These are phyloP conservation scores for Drosophila prolongata DNA, from an alignment of 2,888 invertebrate genomes.

Conservation along the genomic window DNA sequence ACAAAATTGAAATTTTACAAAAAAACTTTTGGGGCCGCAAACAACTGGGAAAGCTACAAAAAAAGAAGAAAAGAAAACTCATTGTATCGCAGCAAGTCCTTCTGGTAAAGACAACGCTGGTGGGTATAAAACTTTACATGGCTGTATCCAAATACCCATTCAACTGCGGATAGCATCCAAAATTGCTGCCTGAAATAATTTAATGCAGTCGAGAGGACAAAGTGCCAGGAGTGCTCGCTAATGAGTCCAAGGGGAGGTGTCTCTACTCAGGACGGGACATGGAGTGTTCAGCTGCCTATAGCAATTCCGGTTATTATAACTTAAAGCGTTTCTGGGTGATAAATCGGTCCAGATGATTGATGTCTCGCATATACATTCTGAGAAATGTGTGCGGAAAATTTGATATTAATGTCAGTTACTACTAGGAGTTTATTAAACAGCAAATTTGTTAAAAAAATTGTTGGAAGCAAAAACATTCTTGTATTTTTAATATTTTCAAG, in stretches of 20 bases:
- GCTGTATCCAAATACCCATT: conserved; percentile 32
- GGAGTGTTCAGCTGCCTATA: conserved; percentile 20
- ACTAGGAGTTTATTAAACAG: too few species aligned
- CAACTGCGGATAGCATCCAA: conserved; percentile 35
- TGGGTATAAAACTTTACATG: conserved; percentile 55
- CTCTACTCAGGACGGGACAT: background rate
- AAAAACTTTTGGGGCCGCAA: conserved; percentile 31
- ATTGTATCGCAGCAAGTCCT: conserved; percentile 30
- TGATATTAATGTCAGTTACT: background rate
- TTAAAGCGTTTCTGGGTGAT: conserved; percentile 52
- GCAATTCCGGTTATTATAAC: conserved; percentile 62
- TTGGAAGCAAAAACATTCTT: too few species aligned
- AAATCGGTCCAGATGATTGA: conserved; percentile 57
- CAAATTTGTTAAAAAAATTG: too few species aligned
- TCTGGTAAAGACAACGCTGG: conserved; percentile 63
- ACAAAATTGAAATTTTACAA: conserved; percentile 67
- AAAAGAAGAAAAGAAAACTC: conserved; percentile 45
- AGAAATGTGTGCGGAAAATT: conserved; percentile 9
- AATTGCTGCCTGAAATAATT: conserved; percentile 58
- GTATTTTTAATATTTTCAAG: too few species aligned
- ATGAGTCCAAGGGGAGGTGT: conserved; percentile 53
- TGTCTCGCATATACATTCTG: conserved; percentile 22
- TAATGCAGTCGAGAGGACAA: conserved; percentile 34
- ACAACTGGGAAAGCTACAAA: conserved; percentile 10
- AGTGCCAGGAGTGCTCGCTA: conserved; percentile 42